These are phyloP conservation scores for Stenodema calcarata DNA, from an alignment of 2,888 invertebrate genomes.

Conservation along the genomic window DNA sequence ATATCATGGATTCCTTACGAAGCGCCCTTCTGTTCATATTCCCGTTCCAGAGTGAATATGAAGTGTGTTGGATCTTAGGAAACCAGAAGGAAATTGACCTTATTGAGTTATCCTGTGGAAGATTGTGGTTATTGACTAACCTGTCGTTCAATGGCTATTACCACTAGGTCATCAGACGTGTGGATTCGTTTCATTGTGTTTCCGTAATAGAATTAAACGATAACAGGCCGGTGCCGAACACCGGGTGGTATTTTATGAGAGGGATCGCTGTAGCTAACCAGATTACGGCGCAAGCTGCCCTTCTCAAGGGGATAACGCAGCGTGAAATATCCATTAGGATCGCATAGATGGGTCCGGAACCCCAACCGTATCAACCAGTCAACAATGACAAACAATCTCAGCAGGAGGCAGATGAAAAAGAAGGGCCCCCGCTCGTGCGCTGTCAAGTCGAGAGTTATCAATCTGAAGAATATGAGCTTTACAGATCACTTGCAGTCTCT, in stretches of 20 bases:
- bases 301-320: not conserved
- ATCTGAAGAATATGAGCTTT: not conserved
- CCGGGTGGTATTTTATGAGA: not conserved
- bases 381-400: constrained; percentile 2
- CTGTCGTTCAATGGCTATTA: too few relatives aligned
- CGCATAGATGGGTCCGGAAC: not conserved
- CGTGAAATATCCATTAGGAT: constrained; percentile 2
- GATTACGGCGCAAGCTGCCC: not conserved
- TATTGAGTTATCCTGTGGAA: too few relatives aligned
- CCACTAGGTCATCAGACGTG: too few relatives aligned
- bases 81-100: too few relatives aligned
- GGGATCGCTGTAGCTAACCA: not conserved
- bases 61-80: too few relatives aligned
- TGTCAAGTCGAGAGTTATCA: not conserved
- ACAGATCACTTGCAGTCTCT: too few relatives aligned
- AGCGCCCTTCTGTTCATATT: too few relatives aligned
- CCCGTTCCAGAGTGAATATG: too few relatives aligned
- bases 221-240: not conserved
- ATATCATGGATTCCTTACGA: too few relatives aligned
- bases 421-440: not conserved
- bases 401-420: not conserved
- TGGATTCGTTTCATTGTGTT: too few relatives aligned
- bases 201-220: not conserved
- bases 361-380: not conserved
- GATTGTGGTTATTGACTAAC: too few relatives aligned